Evolutionary conservation across 2,113 vertebrate species (phyloP).

Genomic region (cat (Felis catus)): DNA sequence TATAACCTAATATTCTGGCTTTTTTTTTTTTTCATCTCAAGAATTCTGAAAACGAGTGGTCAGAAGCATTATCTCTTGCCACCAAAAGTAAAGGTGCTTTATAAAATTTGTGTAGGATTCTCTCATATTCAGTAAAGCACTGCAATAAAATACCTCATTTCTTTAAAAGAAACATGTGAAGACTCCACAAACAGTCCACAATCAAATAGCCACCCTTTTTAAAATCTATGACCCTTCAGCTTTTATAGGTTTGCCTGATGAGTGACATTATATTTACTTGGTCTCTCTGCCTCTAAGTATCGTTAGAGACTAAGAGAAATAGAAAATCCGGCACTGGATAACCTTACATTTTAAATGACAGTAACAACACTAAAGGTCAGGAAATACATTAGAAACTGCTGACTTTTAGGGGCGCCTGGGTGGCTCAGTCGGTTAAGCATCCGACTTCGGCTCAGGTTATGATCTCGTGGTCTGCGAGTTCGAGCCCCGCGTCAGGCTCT

Average conservation of each 20-base stretch:
- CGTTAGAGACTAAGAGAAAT: background rate
- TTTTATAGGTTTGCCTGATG: background rate
- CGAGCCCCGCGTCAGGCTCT: too few relatives aligned
- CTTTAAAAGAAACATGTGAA: conserved; percentile 1
- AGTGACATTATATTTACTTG: background rate
- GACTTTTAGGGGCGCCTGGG: background rate
- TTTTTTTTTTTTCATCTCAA: background rate
- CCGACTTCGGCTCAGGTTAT: too few relatives aligned
- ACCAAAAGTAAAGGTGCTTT: background rate
- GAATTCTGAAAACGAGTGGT: conserved; percentile 15
- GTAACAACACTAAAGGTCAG: background rate
- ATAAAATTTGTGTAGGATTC: background rate
- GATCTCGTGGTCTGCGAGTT: too few relatives aligned
- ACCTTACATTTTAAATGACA: conserved; percentile 41
- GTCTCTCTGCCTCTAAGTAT: background rate
- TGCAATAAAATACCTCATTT: background rate
- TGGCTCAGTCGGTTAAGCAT: background rate
- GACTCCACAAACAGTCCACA: background rate
- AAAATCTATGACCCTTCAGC: background rate
- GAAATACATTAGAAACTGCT: background rate
- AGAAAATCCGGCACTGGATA: background rate
- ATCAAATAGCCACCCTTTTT: background rate
- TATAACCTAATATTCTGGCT: conserved; percentile 14
- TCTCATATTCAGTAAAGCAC: background rate
- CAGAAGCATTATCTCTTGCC: background rate